A percentile compares a stretch with the other conserved stretches of the same genome.
These are phyloP conservation scores for Eira barbara DNA, from an alignment of 2,113 vertebrate species.

Conservation along the genomic window DNA sequence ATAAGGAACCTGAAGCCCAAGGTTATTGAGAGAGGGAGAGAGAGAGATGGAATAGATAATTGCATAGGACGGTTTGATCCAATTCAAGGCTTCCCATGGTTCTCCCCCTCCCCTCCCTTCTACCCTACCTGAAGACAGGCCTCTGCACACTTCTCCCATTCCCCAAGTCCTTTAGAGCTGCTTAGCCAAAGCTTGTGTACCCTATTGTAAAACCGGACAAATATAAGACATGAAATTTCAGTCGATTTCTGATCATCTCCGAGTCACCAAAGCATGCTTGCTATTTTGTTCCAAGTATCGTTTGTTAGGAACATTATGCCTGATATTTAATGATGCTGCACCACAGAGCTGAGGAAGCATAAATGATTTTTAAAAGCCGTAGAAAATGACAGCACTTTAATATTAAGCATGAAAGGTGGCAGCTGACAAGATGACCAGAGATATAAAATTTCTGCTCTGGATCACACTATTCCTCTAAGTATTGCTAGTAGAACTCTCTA, in stretches of 20 bases:
- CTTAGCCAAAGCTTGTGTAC: conserved; percentile 6
- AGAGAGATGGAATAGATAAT: conserved; percentile 37
- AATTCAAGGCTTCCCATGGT: background rate
- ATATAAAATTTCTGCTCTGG: conserved; percentile 10
- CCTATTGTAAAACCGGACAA: conserved; percentile 43
- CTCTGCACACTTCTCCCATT: background rate
- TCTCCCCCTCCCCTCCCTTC: background rate
- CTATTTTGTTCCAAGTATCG: conserved; percentile 51
- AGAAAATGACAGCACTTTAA: conserved; percentile 66
- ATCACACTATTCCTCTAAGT: background rate
- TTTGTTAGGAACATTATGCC: conserved; percentile 52
- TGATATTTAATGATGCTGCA: conserved; percentile 52
- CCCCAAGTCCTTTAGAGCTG: background rate
- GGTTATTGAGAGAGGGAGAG: conserved; percentile 45
- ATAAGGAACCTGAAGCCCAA: conserved; percentile 59
- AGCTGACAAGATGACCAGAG: conserved; percentile 52
- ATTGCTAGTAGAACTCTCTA: conserved; percentile 1
- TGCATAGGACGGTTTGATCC: background rate
- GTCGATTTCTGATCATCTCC: conserved; percentile 45
- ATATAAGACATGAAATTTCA: conserved; percentile 31
- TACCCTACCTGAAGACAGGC: background rate
- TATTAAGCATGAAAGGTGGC: conserved; percentile 48
- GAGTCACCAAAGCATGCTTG: conserved; percentile 58
- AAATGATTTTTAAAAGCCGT: conserved; percentile 74
- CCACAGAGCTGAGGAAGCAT: conserved; percentile 61